Conservation (phyloP, 2,888 invertebrate species). For the Vannuccia rotundouncinata region DNA sequence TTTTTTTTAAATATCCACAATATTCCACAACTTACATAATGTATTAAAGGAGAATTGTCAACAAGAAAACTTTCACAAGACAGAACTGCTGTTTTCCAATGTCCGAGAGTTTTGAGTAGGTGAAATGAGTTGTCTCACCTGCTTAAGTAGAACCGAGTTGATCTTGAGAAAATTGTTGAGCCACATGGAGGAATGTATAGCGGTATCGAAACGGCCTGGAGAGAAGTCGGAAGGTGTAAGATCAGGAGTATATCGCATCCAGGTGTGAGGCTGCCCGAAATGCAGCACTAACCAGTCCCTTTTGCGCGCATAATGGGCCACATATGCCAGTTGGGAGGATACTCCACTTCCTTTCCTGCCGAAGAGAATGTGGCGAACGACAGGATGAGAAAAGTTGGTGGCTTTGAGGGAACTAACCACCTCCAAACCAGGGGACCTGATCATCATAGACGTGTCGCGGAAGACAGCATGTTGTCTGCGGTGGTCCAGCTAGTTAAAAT, state of each 20-base stretch:
- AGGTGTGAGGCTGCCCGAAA: background rate
- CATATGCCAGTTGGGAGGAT: background rate
- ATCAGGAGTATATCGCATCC: background rate
- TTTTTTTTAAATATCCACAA: too few species aligned
- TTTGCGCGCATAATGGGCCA: background rate
- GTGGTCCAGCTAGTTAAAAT: background rate
- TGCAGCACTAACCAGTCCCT: background rate
- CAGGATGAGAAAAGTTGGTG: background rate
- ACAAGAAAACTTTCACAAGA: too few species aligned
- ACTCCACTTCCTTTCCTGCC: background rate
- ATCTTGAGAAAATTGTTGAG: background rate
- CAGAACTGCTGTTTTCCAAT: too few species aligned
- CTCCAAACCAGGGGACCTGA: background rate
- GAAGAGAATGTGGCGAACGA: background rate
- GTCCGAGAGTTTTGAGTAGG: too few species aligned
- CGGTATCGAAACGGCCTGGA: background rate
- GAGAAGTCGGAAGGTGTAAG: background rate
- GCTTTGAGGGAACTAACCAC: background rate
- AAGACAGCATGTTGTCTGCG: background rate
- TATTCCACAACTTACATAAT: too few species aligned
- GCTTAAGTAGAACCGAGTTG: background rate
- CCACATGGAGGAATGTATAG: background rate
- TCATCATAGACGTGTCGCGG: background rate
- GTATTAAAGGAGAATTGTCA: too few species aligned
- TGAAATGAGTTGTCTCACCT: background rate